phyloP scores from a whole-genome alignment of 2,888 invertebrate genomes.

The Monoplex corrugatus region DNA sequence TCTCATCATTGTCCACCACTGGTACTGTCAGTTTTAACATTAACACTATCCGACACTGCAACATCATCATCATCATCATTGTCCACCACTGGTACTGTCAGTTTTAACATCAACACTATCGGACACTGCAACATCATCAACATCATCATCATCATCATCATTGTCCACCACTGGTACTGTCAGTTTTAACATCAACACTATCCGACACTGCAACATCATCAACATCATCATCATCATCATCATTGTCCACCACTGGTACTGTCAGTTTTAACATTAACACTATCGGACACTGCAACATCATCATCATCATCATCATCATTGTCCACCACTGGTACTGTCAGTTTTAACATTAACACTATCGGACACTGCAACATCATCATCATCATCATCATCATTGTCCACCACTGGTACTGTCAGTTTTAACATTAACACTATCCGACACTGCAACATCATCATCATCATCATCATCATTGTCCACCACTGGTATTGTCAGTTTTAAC shows the following conservation, averaged over 20 bases:
- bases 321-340: conserved; percentile 85
- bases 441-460: background rate
- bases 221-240: conserved; percentile 18
- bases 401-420: background rate
- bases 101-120: too few species aligned
- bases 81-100: too few species aligned
- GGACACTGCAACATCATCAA: background rate
- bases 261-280: too few species aligned
- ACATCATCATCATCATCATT: too few species aligned
- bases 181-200: background rate
- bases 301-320: too few species aligned
- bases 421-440: background rate
- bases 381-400: background rate
- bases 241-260: too few species aligned
- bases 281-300: too few species aligned
- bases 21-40: too few species aligned
- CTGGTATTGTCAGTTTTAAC: too few species aligned
- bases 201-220: background rate
- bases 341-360: conserved; percentile 57
- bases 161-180: background rate
- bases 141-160: conserved; percentile 5
- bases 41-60: too few species aligned
- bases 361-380: background rate
- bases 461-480: background rate
- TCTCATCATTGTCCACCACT: too few species aligned